phyloP scores from a whole-genome alignment of 2,888 invertebrate genomes.

The Hypena proboscidalis region DNA sequence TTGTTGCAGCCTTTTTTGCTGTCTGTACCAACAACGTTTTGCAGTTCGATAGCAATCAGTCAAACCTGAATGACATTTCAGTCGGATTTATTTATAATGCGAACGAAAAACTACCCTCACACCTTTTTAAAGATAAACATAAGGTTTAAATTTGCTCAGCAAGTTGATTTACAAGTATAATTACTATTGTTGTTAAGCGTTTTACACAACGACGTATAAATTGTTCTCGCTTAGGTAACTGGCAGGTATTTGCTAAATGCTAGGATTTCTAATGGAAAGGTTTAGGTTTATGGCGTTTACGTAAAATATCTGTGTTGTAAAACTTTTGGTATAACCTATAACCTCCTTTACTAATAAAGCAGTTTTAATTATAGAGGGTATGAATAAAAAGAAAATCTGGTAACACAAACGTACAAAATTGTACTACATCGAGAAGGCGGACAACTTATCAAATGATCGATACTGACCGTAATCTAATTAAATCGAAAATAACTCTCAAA shows the following conservation, averaged over 20 bases:
- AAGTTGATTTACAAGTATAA: slow-evolving; percentile 2
- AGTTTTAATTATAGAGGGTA: too few species aligned
- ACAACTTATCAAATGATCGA: background rate
- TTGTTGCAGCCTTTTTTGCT: slow-evolving; percentile 46
- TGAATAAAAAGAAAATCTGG: too few species aligned
- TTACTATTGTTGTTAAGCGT: slow-evolving; percentile 15
- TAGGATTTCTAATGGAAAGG: slow-evolving; percentile 32
- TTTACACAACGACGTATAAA: slow-evolving; percentile 34
- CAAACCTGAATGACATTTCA: slow-evolving; percentile 70
- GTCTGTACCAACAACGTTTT: slow-evolving; percentile 50
- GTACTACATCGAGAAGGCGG: too few species aligned
- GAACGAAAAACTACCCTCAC: background rate
- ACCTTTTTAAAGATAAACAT: background rate
- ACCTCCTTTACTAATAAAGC: too few species aligned
- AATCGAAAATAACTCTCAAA: slow-evolving; percentile 12
- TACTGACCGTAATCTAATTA: slow-evolving; percentile 6
- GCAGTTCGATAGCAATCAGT: slow-evolving; percentile 66
- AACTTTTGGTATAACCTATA: too few species aligned
- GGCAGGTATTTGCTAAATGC: slow-evolving; percentile 38
- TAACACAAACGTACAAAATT: too few species aligned
- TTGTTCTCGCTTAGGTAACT: slow-evolving; percentile 41
- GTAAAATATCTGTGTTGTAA: background rate
- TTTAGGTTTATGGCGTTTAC: slow-evolving; percentile 1
- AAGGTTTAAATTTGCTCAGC: slow-evolving; percentile 18
- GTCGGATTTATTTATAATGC: slow-evolving; percentile 17